A percentile compares a stretch with the other conserved stretches of the same genome.
Conservation (phyloP, 2,888 invertebrate species). For the Aleiodes alternator region DNA sequence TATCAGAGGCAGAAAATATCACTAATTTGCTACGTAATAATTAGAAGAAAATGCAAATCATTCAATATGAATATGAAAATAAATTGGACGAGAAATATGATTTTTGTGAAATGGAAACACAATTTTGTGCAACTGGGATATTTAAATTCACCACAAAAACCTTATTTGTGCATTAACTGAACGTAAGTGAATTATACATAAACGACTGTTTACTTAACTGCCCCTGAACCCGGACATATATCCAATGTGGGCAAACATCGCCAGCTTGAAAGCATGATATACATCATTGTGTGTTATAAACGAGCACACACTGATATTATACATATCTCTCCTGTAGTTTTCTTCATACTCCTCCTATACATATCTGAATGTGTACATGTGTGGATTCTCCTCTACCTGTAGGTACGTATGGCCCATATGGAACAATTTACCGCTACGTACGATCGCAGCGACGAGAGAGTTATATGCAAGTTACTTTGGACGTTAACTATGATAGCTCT, state of each 20-base stretch:
- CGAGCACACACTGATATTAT: slow-evolving; percentile 43
- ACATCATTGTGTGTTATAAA: slow-evolving; percentile 29
- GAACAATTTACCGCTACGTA: slow-evolving; percentile 61
- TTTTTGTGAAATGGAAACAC: background rate
- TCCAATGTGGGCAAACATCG: slow-evolving; percentile 30
- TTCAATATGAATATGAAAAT: background rate
- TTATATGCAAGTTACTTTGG: slow-evolving; percentile 49
- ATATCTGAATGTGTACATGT: slow-evolving; percentile 16
- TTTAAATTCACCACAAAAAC: slow-evolving; percentile 13
- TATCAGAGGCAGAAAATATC: background rate
- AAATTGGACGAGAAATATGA: background rate
- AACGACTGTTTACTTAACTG: slow-evolving; percentile 55
- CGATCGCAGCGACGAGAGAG: slow-evolving; percentile 57
- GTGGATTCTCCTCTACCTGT: slow-evolving; percentile 22
- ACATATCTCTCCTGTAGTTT: slow-evolving; percentile 31
- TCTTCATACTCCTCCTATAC: background rate
- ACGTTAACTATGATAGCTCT: slow-evolving; percentile 49
- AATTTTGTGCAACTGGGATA: background rate
- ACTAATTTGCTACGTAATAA: no score
- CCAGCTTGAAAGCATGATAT: slow-evolving; percentile 35
- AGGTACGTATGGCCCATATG: slow-evolving; percentile 51
- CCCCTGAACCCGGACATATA: slow-evolving; percentile 61
- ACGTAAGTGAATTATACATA: slow-evolving; percentile 45
- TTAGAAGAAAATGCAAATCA: no score
- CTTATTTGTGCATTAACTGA: slow-evolving; percentile 11